These are phyloP conservation scores for Cyphomyrus discorhynchus DNA, from an alignment of 2,113 vertebrate species.

Conservation along the genomic window DNA sequence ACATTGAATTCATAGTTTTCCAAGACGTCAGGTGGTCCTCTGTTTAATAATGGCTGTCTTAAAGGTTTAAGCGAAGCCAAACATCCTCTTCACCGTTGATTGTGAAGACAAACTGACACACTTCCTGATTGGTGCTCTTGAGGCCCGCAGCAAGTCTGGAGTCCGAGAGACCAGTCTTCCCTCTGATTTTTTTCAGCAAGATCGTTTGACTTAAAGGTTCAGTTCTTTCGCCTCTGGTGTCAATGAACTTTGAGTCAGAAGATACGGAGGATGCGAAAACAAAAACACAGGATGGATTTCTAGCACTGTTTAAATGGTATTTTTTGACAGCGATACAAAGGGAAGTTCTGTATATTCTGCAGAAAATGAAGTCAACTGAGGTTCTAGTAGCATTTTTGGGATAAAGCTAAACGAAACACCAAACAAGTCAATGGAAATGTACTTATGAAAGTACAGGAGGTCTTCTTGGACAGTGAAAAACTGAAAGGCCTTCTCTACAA, in stretches of 20 bases:
- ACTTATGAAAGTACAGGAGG: background rate
- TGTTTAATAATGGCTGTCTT: background rate
- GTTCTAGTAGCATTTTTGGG: background rate
- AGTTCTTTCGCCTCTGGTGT: background rate
- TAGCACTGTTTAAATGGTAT: background rate
- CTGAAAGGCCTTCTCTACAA: background rate
- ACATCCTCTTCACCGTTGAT: background rate
- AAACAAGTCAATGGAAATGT: background rate
- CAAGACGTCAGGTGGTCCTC: background rate
- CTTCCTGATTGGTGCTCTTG: background rate
- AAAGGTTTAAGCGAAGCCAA: background rate
- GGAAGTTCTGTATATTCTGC: background rate
- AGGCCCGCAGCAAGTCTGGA: background rate
- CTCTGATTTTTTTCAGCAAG: background rate
- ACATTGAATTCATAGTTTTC: background rate
- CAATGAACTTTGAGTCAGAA: background rate
- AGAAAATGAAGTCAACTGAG: background rate
- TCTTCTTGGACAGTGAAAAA: constrained; percentile 30
- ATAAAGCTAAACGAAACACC: background rate
- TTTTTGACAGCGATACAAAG: background rate
- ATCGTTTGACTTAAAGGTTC: background rate
- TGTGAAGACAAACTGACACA: background rate
- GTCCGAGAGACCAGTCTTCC: background rate
- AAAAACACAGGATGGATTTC: background rate
- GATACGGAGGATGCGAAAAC: background rate